phyloP scores from a whole-genome alignment of 2,888 invertebrate genomes.

The Melanchra persicariae region DNA sequence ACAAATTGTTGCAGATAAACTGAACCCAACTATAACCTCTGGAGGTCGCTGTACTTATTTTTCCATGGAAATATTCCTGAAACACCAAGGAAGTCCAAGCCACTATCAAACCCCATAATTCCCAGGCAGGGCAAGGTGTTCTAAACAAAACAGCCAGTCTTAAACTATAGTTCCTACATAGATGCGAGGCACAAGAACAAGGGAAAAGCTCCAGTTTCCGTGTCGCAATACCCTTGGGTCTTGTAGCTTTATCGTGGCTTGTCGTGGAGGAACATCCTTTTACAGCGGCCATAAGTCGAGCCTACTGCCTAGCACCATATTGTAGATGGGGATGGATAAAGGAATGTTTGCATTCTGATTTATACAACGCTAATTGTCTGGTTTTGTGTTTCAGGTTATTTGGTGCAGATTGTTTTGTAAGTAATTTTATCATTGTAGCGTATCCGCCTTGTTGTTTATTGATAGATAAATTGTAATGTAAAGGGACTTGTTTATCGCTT shows the following conservation, averaged over 20 bases:
- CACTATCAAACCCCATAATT: slow-evolving; percentile 40
- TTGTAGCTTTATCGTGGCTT: slow-evolving; percentile 81
- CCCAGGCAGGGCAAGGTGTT: slow-evolving; percentile 38
- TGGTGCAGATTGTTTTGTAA: slow-evolving; percentile 33
- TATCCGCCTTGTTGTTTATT: slow-evolving; percentile 31
- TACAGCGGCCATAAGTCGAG: slow-evolving; percentile 79
- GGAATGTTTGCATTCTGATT: slow-evolving; percentile 60
- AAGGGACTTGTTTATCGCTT: slow-evolving; percentile 11
- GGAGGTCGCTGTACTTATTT: not conserved
- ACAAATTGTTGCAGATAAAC: not conserved
- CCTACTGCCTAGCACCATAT: slow-evolving; percentile 66
- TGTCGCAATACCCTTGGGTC: slow-evolving; percentile 74
- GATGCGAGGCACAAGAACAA: slow-evolving; percentile 53
- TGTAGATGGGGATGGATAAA: slow-evolving; percentile 57
- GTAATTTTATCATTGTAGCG: slow-evolving; percentile 17
- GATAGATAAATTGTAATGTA: slow-evolving; percentile 16
- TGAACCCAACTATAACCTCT: not conserved
- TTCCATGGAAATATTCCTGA: slow-evolving; percentile 20
- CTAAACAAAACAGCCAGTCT: slow-evolving; percentile 50
- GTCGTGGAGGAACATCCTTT: slow-evolving; percentile 83
- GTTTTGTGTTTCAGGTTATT: slow-evolving; percentile 58
- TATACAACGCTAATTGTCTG: slow-evolving; percentile 53
- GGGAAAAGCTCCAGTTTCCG: slow-evolving; percentile 75
- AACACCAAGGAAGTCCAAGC: slow-evolving; percentile 32
- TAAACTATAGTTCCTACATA: slow-evolving; percentile 47